Evolutionary conservation across 2,113 vertebrate genomes (phyloP).

Genomic region (Pedetes capensis): DNA sequence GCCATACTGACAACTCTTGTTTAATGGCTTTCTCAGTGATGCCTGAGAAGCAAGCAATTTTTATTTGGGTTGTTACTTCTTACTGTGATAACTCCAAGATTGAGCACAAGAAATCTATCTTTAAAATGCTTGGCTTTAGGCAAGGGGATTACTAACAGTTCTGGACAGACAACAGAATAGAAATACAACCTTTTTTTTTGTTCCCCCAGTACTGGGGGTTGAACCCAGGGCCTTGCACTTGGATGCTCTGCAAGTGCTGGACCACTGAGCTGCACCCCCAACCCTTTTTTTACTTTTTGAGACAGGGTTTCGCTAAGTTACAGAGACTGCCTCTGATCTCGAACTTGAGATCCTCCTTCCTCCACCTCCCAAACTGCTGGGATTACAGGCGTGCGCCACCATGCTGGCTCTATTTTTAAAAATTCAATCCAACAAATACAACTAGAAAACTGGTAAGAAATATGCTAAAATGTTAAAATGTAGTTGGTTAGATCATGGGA

Average conservation of each 20-base stretch:
- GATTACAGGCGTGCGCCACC: too few species aligned
- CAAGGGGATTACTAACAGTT: background rate
- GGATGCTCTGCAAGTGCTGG: too few species aligned
- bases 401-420: too few species aligned
- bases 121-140: background rate
- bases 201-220: too few species aligned
- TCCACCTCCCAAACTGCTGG: too few species aligned
- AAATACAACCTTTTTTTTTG: background rate
- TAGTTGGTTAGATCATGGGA: background rate
- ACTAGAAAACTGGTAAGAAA: background rate
- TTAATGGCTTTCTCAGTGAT: background rate
- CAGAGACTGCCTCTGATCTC: too few species aligned
- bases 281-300: too few species aligned
- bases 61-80: background rate
- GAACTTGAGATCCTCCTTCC: too few species aligned
- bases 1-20: background rate
- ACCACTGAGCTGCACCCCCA: too few species aligned
- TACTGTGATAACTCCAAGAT: background rate
- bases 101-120: background rate
- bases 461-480: background rate
- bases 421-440: background rate
- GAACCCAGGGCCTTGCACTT: too few species aligned
- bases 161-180: background rate
- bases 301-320: too few species aligned
- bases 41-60: background rate